phyloP scores from a whole-genome alignment of 2,113 vertebrate species.

The Pelvicachromis taeniatus region DNA sequence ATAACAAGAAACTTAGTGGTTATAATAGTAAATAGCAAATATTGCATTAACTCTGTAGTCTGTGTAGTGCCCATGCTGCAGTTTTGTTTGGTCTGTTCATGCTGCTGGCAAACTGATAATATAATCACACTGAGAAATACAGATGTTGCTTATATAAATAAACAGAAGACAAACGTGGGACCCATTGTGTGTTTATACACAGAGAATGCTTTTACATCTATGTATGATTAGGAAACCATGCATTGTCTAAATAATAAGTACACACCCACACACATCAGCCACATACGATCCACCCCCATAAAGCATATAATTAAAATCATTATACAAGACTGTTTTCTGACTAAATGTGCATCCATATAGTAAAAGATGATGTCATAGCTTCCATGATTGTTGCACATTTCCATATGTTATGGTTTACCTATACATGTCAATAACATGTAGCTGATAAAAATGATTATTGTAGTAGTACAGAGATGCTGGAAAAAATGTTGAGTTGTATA shows the following conservation, averaged over 20 bases:
- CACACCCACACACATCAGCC: not conserved
- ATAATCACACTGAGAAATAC: not conserved
- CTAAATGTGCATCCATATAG: not conserved
- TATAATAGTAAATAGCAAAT: not conserved
- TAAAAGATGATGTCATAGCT: not conserved
- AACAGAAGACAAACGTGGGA: not conserved
- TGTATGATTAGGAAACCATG: not conserved
- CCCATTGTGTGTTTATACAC: rapidly evolving
- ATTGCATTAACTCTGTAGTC: not conserved
- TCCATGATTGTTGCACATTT: not conserved
- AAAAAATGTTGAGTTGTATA: not conserved
- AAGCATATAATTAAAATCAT: not conserved
- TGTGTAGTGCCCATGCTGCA: not conserved
- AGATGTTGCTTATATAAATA: not conserved
- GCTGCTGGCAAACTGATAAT: not conserved
- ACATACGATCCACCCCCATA: not conserved
- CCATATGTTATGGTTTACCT: not conserved
- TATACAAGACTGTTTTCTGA: not conserved
- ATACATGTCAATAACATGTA: not conserved
- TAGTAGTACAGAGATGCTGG: too few relatives aligned
- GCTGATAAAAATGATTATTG: not conserved
- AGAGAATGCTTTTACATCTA: not conserved
- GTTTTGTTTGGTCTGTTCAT: rapidly evolving
- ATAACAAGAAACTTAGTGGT: not conserved
- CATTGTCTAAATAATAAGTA: not conserved